A percentile compares a stretch with the other conserved stretches of the same genome.
These are phyloP conservation scores for Crocodylus rhombifer DNA, from an alignment of 2,797 vertebrate genomes.

Conservation along the genomic window DNA sequence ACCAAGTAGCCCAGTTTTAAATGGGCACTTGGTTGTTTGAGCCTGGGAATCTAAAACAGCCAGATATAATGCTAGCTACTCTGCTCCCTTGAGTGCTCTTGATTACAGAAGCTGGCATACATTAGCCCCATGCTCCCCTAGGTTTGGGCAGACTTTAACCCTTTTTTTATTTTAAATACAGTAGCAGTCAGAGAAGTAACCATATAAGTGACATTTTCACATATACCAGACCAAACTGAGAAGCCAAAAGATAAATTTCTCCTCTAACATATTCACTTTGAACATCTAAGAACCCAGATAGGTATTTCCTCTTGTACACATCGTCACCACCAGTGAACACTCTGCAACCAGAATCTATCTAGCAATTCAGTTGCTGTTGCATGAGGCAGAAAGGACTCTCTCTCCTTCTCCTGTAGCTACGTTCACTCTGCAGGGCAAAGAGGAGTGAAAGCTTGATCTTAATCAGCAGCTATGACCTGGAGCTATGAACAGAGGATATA, in stretches of 20 bases:
- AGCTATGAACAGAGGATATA: not conserved
- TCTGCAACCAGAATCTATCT: not conserved
- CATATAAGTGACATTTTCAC: not conserved
- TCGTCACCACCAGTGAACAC: not conserved
- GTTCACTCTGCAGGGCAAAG: not conserved
- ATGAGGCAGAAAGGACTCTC: not conserved
- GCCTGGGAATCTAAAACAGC: no score
- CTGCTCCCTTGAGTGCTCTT: no score
- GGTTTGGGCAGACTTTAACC: no score
- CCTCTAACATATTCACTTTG: not conserved
- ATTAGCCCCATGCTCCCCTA: no score
- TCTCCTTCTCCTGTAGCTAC: not conserved
- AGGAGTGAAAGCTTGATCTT: not conserved
- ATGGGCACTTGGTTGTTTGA: no score
- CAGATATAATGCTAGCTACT: no score
- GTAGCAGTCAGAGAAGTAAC: not conserved
- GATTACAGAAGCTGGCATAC: no score
- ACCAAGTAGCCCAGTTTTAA: no score
- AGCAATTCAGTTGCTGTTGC: not conserved
- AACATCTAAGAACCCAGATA: not conserved
- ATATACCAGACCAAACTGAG: not conserved
- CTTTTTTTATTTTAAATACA: not conserved
- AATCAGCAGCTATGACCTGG: slow-evolving; percentile 32
- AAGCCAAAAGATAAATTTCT: not conserved
- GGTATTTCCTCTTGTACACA: slow-evolving; percentile 15